Percentiles rank a stretch among this genome's conserved stretches.
Evolutionary conservation across 2,113 vertebrate species (phyloP).

Genomic region (Pterocles orientalis): DNA sequence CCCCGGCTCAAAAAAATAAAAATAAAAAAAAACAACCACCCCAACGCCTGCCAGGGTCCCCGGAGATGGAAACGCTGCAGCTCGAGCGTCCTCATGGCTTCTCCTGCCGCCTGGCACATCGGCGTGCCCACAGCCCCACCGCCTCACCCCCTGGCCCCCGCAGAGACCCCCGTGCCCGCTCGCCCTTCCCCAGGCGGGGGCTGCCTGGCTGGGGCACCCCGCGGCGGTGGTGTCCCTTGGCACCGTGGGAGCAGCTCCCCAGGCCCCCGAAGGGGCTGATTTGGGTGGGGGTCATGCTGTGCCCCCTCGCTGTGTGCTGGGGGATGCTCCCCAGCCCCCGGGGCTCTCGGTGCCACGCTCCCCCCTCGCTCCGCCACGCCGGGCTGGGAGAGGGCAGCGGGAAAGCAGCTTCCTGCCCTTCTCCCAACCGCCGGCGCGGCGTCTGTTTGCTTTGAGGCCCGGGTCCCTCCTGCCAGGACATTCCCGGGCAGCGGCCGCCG

Average conservation of each 20-base stretch:
- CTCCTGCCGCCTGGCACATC: neutral
- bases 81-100: neutral
- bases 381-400: neutral
- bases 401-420: neutral
- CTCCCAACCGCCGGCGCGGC: neutral
- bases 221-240: neutral
- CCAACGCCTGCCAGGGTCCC: conserved; percentile 16
- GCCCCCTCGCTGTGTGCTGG: neutral
- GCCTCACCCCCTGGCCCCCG: neutral
- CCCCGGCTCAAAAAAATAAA: conserved; percentile 9
- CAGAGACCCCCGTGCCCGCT: neutral
- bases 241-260: rapidly evolving
- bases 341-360: rapidly evolving
- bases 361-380: rapidly evolving
- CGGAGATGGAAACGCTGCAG: neutral
- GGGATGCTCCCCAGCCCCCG: neutral
- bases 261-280: neutral
- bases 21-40: neutral
- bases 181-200: neutral
- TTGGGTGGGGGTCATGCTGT: neutral
- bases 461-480: conserved; percentile 53
- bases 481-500: conserved; percentile 27
- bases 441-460: conserved; percentile 65
- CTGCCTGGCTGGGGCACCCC: rapidly evolving
- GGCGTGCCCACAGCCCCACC: neutral